A percentile compares a stretch with the other conserved stretches of the same genome.
These are phyloP conservation scores for Coleophora deauratella DNA, from an alignment of 2,888 invertebrate genomes.

Conservation along the genomic window DNA sequence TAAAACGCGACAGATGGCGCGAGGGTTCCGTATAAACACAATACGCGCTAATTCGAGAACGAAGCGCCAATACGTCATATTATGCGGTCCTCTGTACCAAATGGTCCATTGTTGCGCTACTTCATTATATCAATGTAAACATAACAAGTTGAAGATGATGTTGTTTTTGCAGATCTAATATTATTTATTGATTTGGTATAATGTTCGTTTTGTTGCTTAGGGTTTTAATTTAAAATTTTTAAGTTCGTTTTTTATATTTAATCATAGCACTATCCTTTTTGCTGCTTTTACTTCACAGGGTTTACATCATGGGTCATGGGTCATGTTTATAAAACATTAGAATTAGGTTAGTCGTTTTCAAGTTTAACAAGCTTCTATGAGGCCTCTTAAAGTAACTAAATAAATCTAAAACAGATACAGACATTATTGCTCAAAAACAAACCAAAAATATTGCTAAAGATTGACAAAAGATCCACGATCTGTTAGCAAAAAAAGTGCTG, in stretches of 20 bases:
- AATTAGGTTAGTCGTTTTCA: no score
- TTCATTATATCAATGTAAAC: conserved; percentile 31
- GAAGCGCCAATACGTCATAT: conserved; percentile 47
- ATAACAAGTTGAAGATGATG: conserved; percentile 6
- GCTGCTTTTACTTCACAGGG: no score
- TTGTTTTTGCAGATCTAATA: conserved; percentile 9
- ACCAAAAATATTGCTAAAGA: conserved; percentile 37
- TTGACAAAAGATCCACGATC: conserved; percentile 61
- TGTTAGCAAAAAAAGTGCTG: conserved; percentile 66
- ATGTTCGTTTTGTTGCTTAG: no score
- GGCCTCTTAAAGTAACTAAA: no score
- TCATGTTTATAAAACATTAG: no score
- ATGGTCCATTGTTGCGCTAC: conserved; percentile 48
- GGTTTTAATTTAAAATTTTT: no score
- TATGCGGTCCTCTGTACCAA: conserved; percentile 37
- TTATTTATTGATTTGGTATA: no score
- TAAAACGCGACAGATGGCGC: conserved; percentile 58
- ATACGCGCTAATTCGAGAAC: conserved; percentile 54
- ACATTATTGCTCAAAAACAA: conserved; percentile 4
- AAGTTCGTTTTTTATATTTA: no score
- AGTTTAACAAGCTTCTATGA: no score
- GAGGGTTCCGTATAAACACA: conserved; percentile 51
- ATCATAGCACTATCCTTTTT: no score
- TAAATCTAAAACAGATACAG: no score
- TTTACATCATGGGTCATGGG: no score